phyloP scores from a whole-genome alignment of 2,113 vertebrate genomes.

The Notarius lentiginosus region DNA sequence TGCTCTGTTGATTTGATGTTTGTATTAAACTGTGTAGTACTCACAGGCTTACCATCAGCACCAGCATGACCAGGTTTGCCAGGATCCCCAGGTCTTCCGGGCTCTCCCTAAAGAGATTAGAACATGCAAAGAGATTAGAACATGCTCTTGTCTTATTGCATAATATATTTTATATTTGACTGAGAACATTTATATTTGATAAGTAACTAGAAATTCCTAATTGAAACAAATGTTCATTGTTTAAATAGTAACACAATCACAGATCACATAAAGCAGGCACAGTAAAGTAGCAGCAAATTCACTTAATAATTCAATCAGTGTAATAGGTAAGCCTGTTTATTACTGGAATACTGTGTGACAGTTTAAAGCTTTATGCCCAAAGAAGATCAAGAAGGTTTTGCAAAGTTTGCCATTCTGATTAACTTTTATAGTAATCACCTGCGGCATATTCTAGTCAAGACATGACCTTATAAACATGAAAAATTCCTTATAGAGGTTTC shows the following conservation, averaged over 20 bases:
- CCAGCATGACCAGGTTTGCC: slow-evolving; percentile 88
- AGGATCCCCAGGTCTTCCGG: slow-evolving; percentile 77
- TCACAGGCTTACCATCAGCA: slow-evolving; percentile 99
- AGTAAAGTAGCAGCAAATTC: neutral
- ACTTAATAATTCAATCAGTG: neutral
- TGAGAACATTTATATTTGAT: neutral
- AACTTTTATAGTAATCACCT: slow-evolving; percentile 54
- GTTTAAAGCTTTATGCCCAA: neutral
- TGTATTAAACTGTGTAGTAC: slow-evolving; percentile 91
- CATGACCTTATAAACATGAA: slow-evolving; percentile 66
- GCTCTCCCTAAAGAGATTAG: slow-evolving; percentile 77
- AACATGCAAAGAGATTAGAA: slow-evolving; percentile 17
- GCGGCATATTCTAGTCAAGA: slow-evolving; percentile 31
- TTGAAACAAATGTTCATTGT: neutral
- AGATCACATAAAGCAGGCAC: neutral
- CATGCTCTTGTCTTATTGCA: neutral
- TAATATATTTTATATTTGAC: neutral
- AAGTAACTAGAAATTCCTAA: neutral
- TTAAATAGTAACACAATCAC: neutral
- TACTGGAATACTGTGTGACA: neutral
- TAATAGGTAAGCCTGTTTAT: neutral
- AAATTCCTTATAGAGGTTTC: slow-evolving; percentile 42
- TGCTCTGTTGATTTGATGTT: slow-evolving; percentile 56
- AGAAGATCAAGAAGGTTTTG: neutral
- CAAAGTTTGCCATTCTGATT: slow-evolving; percentile 56